phyloP scores from a whole-genome alignment of 1,140 invertebrate species.

The Psilanteris sp. region DNA sequence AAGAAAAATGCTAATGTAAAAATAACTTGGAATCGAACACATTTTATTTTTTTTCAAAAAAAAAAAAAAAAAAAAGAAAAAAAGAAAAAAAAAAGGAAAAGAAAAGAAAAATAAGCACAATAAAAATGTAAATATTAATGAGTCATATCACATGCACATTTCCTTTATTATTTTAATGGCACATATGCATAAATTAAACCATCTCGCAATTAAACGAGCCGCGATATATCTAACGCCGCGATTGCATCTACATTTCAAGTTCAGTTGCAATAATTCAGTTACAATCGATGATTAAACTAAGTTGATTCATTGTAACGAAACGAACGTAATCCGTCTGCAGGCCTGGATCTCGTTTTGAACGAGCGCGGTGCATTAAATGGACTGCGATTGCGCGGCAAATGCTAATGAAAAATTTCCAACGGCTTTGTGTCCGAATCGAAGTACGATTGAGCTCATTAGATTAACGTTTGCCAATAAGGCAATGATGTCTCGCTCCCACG shows the following conservation, averaged over 20 bases:
- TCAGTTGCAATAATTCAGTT: slow-evolving; percentile 28
- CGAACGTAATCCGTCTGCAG: slow-evolving; percentile 8
- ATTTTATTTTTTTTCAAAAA: too few species aligned
- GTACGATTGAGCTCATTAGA: slow-evolving; percentile 55
- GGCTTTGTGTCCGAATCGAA: slow-evolving; percentile 49
- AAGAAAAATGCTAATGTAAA: too few species aligned
- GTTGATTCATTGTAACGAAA: slow-evolving; percentile 31
- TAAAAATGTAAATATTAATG: slow-evolving; percentile 20
- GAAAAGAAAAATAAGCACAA: too few species aligned
- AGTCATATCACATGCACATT: slow-evolving; percentile 4
- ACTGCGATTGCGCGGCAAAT: slow-evolving; percentile 29
- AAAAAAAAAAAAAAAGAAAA: too few species aligned
- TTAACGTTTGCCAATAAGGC: slow-evolving; percentile 50
- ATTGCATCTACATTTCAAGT: slow-evolving; percentile 43
- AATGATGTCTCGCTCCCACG: slow-evolving; percentile 53
- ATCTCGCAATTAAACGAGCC: slow-evolving; percentile 11
- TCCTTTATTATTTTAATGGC: slow-evolving; percentile 24
- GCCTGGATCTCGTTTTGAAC: slow-evolving; percentile 32
- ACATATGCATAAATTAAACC: slow-evolving; percentile 14
- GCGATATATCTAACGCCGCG: slow-evolving; percentile 18
- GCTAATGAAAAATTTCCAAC: slow-evolving; percentile 41
- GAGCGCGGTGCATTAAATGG: too few species aligned
- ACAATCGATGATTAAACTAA: slow-evolving; percentile 30
- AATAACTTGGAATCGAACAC: too few species aligned
- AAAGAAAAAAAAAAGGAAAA: too few species aligned